A percentile compares a stretch with the other conserved stretches of the same genome.
Evolutionary conservation across 2,797 vertebrate species (phyloP).

Genomic region (Sternotherus odoratus): DNA sequence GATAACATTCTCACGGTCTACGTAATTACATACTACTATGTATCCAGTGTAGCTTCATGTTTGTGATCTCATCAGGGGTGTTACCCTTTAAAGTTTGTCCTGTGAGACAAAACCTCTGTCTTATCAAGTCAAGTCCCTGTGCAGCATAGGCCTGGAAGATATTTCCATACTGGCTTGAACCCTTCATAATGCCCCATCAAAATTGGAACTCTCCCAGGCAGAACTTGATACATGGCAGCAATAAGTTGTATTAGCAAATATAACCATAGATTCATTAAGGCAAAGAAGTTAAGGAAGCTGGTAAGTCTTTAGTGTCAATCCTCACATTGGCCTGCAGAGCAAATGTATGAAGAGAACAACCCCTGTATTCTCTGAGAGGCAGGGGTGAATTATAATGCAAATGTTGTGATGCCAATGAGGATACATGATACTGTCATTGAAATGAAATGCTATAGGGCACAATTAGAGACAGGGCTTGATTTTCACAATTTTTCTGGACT

Average conservation of each 20-base stretch:
- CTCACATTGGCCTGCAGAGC: background rate
- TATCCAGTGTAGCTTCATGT: conserved; percentile 52
- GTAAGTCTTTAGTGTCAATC: background rate
- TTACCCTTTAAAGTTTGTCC: background rate
- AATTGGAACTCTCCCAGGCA: background rate
- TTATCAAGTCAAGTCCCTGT: background rate
- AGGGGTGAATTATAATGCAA: background rate
- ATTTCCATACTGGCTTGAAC: background rate
- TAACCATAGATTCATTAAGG: background rate
- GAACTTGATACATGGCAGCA: conserved; percentile 35
- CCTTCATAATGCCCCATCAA: background rate
- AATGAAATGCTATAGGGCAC: conserved; percentile 13
- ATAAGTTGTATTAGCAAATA: conserved; percentile 5
- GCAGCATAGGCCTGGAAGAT: background rate
- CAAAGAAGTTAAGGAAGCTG: background rate
- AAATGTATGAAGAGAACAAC: background rate
- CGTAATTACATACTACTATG: background rate
- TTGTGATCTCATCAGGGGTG: background rate
- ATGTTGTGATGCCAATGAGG: background rate
- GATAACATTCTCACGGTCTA: background rate
- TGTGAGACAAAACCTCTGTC: conserved; percentile 30
- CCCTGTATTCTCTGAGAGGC: background rate
- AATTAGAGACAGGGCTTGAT: conserved; percentile 34
- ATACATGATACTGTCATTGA: background rate
- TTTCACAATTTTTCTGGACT: conserved; percentile 57